Base-by-base conservation (phyloP, 2,888 invertebrate genomes). In the Agrochola circellaris region DNA sequence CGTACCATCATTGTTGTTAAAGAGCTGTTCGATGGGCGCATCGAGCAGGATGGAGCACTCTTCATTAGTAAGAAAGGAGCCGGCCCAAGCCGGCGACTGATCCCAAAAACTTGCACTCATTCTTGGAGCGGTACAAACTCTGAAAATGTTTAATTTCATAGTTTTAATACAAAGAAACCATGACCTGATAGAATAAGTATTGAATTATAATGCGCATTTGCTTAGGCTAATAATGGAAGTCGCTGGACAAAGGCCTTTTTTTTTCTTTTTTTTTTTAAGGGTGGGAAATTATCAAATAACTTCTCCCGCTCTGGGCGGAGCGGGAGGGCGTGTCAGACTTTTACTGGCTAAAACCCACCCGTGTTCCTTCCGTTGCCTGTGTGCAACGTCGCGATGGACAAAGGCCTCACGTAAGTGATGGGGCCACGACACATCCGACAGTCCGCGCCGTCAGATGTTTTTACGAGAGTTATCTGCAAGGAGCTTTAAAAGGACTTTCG, bases 11-110 rank as follows among this genome's bases (percentile, higher is more conserved):
- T 94, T 92, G 87, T 89, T 89, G 87, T 93, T 89, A 82, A 96
- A 94, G 88, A 96, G 91, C 90, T 95, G 91, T 90, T 95, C 95
- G 88, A 96, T 92, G 90, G 95, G 96, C 76, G 92, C 92, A 90
- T 96, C 96, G 93, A 96, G 96, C 95, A 96, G 96, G 93, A 94
- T 89, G 88, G 89, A 93, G 88, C 94, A 95, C 87, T 96, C 95
- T 91, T 96, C 96, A 92, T 94, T 95, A 93, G 96, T 94, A 82
- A 96, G 95, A 73, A 96, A 94, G 93, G 94, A 94, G 93, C 93
- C 94, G 96, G 96, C 95, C 95, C 95, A 93, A 93, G 95, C 96
- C 96, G 93, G 89, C 92, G 94, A 91, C 93, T 92, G 93, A 88
- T 94, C 93, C 95, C 93, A 93, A 83, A 89, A 91, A 90, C 91